Evolutionary conservation across 2,113 vertebrate genomes (phyloP).

Genomic region (Trachemys scripta): DNA sequence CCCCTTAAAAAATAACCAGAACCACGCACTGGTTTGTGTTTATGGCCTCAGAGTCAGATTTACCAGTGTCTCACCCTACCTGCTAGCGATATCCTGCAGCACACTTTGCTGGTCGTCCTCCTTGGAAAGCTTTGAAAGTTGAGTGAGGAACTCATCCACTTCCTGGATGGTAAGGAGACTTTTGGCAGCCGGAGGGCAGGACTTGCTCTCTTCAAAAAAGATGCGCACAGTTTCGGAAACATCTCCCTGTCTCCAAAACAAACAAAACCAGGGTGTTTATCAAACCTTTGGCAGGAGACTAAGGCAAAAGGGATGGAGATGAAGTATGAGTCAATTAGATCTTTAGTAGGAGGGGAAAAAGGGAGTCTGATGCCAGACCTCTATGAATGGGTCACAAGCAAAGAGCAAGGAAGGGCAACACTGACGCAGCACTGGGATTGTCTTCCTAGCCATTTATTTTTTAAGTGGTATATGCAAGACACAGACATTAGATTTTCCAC

Average conservation of each 20-base stretch:
- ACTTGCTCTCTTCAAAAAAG: conserved; percentile 94
- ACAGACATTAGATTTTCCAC: not conserved
- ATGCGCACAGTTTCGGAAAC: conserved; percentile 95
- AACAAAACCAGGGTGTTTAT: not conserved
- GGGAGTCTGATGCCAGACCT: not conserved
- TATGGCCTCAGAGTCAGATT: not conserved
- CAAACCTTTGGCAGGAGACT: not conserved
- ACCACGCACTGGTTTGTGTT: not conserved
- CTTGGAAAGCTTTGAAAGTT: conserved; percentile 92
- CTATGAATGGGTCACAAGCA: not conserved
- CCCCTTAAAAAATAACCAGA: not conserved
- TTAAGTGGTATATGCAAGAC: not conserved
- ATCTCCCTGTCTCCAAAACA: conserved; percentile 86
- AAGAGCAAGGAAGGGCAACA: not conserved
- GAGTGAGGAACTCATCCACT: conserved; percentile 90
- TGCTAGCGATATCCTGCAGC: conserved; percentile 89
- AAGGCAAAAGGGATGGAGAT: not conserved
- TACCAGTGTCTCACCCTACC: conserved; percentile 73
- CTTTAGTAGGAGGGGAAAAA: not conserved
- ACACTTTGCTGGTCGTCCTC: conserved; percentile 96
- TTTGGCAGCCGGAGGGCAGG: conserved; percentile 91
- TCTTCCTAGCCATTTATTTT: not conserved
- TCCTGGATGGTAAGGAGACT: conserved; percentile 96
- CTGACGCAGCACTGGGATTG: not conserved
- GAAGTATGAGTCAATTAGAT: not conserved